These are phyloP conservation scores for Aldrovandia affinis DNA, from an alignment of 2,797 vertebrate species.

Conservation along the genomic window DNA sequence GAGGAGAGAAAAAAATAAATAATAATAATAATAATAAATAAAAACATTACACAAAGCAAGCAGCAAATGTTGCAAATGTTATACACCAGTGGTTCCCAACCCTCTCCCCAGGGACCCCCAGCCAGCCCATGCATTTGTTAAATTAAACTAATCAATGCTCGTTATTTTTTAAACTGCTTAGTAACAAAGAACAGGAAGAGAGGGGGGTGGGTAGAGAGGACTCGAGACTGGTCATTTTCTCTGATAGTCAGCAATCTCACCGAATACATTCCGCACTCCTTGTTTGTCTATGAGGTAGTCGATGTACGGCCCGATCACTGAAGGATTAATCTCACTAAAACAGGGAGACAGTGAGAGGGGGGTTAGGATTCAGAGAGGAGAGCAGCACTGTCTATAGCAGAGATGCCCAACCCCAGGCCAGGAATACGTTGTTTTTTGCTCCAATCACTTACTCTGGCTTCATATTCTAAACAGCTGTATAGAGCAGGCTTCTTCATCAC, in stretches of 20 bases:
- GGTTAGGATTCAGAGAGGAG: not conserved
- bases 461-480: no score
- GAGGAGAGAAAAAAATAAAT: no score
- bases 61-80: not conserved
- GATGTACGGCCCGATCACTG: constrained; percentile 82
- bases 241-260: constrained; percentile 77
- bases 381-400: not conserved
- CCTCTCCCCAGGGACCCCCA: no score
- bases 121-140: no score
- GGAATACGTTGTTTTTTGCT: no score
- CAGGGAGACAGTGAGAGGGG: constrained; percentile 36
- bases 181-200: constrained; percentile 2
- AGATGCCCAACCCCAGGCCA: no score
- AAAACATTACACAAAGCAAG: not conserved
- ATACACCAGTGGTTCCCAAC: no score
- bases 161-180: no score
- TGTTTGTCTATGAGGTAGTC: constrained; percentile 85
- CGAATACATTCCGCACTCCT: constrained; percentile 84
- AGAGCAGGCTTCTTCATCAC: no score
- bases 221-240: not conserved
- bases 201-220: not conserved
- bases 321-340: constrained; percentile 83
- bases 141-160: no score
- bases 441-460: no score
- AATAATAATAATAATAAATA: not conserved